These are phyloP conservation scores for Caenorhabditis macrosperma DNA, from an alignment of 2,888 invertebrate species.

Conservation along the genomic window DNA sequence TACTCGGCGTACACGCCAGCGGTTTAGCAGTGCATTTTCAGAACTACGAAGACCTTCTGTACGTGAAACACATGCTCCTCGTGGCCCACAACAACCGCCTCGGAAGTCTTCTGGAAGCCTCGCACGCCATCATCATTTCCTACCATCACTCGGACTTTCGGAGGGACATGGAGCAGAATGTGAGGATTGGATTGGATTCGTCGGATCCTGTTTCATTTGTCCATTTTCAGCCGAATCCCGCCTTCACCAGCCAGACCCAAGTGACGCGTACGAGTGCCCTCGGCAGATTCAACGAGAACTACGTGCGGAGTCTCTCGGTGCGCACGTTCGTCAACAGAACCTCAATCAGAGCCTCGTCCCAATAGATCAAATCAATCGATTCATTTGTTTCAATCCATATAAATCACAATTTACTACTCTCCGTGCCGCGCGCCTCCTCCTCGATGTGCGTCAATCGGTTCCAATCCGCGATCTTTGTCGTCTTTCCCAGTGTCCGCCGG, in stretches of 20 bases:
- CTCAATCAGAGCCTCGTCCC: not conserved
- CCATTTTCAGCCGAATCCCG: slow-evolving; percentile 21
- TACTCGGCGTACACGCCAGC: too few species aligned
- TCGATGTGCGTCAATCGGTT: slow-evolving; percentile 1
- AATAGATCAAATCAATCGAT: too few species aligned
- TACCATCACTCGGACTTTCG: slow-evolving; percentile 20
- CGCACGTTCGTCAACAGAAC: slow-evolving; percentile 4
- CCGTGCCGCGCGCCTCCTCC: too few species aligned
- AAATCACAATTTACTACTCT: slow-evolving; percentile 34
- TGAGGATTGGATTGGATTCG: too few species aligned
- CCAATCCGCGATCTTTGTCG: slow-evolving; percentile 48
- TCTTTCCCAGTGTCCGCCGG: slow-evolving; percentile 41
- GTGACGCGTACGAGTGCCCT: not conserved
- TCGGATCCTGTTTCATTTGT: too few species aligned
- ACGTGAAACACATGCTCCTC: slow-evolving; percentile 22
- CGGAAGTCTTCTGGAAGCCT: slow-evolving; percentile 29
- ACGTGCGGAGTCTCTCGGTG: slow-evolving; percentile 7
- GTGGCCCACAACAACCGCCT: slow-evolving; percentile 21
- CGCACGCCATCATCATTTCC: slow-evolving; percentile 20
- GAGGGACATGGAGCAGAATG: slow-evolving; percentile 16
- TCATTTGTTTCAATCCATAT: not conserved
- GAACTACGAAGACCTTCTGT: slow-evolving; percentile 15
- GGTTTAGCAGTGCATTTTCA: too few species aligned
- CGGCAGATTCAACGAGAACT: slow-evolving; percentile 7
- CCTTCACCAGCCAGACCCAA: not conserved